These are phyloP conservation scores for Rugalucina vietnamica DNA, from an alignment of 2,888 invertebrate genomes.

Conservation along the genomic window DNA sequence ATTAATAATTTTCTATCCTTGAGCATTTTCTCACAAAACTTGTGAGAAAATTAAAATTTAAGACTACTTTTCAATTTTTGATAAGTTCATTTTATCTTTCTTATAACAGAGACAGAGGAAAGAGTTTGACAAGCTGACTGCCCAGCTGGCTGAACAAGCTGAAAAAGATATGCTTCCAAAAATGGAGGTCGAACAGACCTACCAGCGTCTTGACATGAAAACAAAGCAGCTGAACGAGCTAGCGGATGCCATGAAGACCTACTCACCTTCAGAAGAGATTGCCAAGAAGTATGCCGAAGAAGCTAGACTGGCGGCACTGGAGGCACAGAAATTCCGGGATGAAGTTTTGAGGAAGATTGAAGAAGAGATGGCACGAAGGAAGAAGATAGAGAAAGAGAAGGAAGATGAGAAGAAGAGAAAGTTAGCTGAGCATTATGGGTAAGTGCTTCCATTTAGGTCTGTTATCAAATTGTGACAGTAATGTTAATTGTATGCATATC, in stretches of 20 bases:
- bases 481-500: background rate
- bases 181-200: slow-evolving; percentile 75
- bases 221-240: slow-evolving; percentile 80
- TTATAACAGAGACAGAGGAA: slow-evolving; percentile 74
- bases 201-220: slow-evolving; percentile 77
- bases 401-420: slow-evolving; percentile 76
- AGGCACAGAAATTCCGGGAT: slow-evolving; percentile 70
- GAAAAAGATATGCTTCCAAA: slow-evolving; percentile 73
- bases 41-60: no score
- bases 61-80: no score
- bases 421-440: slow-evolving; percentile 73
- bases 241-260: slow-evolving; percentile 78
- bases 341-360: slow-evolving; percentile 73
- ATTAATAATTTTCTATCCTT: no score
- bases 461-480: background rate
- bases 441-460: no score
- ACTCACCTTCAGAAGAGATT: slow-evolving; percentile 76
- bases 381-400: slow-evolving; percentile 69
- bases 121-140: slow-evolving; percentile 79
- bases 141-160: slow-evolving; percentile 70
- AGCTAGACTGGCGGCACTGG: slow-evolving; percentile 68
- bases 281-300: slow-evolving; percentile 78
- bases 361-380: slow-evolving; percentile 74
- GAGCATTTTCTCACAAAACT: no score
- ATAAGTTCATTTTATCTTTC: no score